A percentile compares a stretch with the other conserved stretches of the same genome.
phyloP scores from a whole-genome alignment of 2,797 vertebrate species.

The Manis crassicaudata region DNA sequence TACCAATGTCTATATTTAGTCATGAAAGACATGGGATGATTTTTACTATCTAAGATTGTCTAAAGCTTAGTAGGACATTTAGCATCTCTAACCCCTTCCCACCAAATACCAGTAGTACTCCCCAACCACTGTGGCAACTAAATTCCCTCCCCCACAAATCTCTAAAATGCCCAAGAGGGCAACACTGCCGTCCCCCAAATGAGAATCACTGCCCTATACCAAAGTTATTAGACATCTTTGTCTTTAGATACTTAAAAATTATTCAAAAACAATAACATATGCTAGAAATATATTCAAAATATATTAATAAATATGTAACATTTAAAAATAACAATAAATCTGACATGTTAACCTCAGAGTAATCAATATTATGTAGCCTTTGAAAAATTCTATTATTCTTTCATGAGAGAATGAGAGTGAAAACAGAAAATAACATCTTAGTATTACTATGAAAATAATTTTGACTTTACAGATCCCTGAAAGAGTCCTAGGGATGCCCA shows the following conservation, averaged over 20 bases:
- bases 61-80: background rate
- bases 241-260: background rate
- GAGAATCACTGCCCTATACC: background rate
- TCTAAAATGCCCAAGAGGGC: background rate
- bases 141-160: background rate
- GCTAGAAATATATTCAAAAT: too few species aligned
- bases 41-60: background rate
- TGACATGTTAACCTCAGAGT: background rate
- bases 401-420: background rate
- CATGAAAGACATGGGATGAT: background rate
- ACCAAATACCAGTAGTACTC: background rate
- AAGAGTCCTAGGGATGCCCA: background rate
- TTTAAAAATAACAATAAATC: constrained; percentile 19
- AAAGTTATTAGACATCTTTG: background rate
- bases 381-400: background rate
- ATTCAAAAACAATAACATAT: background rate
- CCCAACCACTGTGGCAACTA: background rate
- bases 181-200: background rate
- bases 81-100: background rate
- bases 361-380: background rate
- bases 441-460: constrained; percentile 12
- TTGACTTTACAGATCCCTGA: background rate
- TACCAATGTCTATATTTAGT: background rate
- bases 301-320: background rate
- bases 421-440: background rate